Base-by-base conservation (phyloP, 2,113 vertebrate species). In the Nannospalax galili region DNA sequence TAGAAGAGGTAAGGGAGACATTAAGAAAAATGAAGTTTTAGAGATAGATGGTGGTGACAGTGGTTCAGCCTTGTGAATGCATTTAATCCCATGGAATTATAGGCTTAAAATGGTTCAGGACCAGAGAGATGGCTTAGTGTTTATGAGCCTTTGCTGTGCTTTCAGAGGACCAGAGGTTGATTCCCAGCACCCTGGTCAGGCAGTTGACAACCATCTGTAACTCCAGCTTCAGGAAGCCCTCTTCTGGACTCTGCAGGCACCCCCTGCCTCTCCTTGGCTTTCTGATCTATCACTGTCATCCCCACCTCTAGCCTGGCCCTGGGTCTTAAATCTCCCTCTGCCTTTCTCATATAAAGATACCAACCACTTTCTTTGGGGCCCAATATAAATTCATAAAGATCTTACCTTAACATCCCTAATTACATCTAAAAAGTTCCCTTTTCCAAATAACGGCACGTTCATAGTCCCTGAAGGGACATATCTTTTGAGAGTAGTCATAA, bases 1-100 rank as follows among this genome's bases (percentile, higher is more conserved):
- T 10, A 74, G 56, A 32, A 45, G 62, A 17, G 4, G 26, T 1
- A 40, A 48, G 22, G 56, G 60, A 22, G 12, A 69, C 3, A 42
- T 20, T 58, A 40, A 37, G 56, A 65, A 42, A 81, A 74, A 72
- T 37, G 10, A 65, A 3, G 15, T 72, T 73, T 22, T 70, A 28
- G 26, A 67, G 7, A 28, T 2, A 11, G 60, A 48, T 12, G 65
- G 4, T 17, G 7, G 48, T n/a, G 62, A 58, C 22, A 56, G 0
- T 4, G 62, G 7, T 8, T 9, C 5, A 24, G 19, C 5, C 42
- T 0, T 9, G 19, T 45, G 14, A 32, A 65, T n/a, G 2, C 4
- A 3, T 30, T 92, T 79, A 28, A 45, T 15, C 16, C 5, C 26
- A 22, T 10, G 30, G 45, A 37, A 56, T 3, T 40, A 6, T 16